phyloP scores from a whole-genome alignment of 2,888 invertebrate genomes.

The Trachelus iudaicus region DNA sequence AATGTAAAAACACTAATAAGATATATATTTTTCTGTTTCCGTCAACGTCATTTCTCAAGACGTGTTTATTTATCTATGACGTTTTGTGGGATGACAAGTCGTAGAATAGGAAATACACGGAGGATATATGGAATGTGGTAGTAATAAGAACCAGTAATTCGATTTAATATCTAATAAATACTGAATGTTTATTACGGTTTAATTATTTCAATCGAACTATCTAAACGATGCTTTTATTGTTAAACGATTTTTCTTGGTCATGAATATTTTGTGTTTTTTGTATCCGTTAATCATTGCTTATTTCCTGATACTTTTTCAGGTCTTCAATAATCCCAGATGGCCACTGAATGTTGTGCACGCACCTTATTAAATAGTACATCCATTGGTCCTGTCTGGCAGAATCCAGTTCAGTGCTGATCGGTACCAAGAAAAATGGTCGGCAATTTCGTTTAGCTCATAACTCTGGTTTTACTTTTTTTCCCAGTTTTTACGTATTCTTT shows the following conservation, averaged over 20 bases:
- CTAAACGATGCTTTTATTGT: too few relatives aligned
- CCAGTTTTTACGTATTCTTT: background rate
- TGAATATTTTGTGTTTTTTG: background rate
- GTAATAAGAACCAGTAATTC: too few relatives aligned
- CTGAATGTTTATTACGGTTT: too few relatives aligned
- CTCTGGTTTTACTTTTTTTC: background rate
- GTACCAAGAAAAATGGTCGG: background rate
- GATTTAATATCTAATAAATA: too few relatives aligned
- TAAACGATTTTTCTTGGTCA: too few relatives aligned
- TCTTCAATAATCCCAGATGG: background rate
- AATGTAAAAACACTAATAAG: background rate
- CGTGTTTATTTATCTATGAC: too few relatives aligned
- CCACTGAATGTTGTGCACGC: background rate
- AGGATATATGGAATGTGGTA: too few relatives aligned
- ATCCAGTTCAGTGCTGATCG: background rate
- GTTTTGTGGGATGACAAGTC: too few relatives aligned
- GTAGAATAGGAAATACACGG: too few relatives aligned
- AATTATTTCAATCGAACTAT: too few relatives aligned
- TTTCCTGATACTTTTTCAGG: background rate
- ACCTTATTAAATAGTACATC: background rate
- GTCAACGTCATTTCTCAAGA: too few relatives aligned
- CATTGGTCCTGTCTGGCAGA: background rate
- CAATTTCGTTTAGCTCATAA: background rate
- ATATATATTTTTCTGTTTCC: background rate
- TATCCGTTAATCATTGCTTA: background rate